Conservation (phyloP, 2,113 vertebrate genomes). For the Protobothrops flavoviridis region DNA sequence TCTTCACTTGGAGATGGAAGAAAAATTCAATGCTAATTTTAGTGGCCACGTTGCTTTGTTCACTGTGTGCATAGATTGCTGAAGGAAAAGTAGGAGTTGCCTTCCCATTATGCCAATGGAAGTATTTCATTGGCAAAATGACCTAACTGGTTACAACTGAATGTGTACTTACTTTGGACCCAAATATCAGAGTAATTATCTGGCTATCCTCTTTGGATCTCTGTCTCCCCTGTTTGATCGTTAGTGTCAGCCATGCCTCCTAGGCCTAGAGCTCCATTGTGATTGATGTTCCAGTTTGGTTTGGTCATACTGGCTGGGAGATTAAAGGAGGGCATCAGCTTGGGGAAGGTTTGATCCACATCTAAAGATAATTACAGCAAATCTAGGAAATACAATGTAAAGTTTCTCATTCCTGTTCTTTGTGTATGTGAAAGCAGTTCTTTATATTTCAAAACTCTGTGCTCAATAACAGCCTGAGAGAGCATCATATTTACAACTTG, state of each 20-base stretch:
- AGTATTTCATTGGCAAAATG: not conserved
- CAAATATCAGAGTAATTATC: not conserved
- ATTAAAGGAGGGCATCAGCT: not conserved
- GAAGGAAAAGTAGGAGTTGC: not conserved
- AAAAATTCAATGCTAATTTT: not conserved
- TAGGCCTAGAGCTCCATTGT: not conserved
- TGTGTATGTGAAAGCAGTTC: not conserved
- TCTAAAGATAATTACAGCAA: not conserved
- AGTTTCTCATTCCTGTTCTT: not conserved
- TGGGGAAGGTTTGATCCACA: not conserved
- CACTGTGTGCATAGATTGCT: not conserved
- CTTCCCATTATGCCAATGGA: too few species aligned
- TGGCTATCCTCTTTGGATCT: not conserved
- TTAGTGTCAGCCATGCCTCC: not conserved
- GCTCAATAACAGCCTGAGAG: not conserved
- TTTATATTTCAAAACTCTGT: not conserved
- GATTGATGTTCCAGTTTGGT: not conserved
- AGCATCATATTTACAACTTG: not conserved
- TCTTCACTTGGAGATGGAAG: not conserved
- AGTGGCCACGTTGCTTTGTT: not conserved
- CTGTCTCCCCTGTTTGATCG: not conserved
- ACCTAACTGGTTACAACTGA: not conserved
- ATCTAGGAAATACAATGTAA: not conserved
- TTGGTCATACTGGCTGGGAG: not conserved
- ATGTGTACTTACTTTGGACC: not conserved